phyloP scores from a whole-genome alignment of 1,140 invertebrate genomes.

The Druon quercuslanigerum region DNA sequence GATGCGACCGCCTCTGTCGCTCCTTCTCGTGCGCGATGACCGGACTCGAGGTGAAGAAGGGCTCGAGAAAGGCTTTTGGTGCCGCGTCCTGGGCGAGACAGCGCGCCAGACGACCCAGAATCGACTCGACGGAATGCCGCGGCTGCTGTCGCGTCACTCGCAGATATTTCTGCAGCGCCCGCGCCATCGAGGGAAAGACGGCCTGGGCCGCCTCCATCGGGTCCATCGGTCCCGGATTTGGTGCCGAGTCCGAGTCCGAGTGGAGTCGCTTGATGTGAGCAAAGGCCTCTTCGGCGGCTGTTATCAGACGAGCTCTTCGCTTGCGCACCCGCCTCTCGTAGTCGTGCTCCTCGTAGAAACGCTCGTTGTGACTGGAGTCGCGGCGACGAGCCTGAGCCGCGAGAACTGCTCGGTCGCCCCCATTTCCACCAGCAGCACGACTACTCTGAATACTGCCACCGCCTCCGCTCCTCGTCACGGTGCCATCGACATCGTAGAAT shows the following conservation, averaged over 20 bases:
- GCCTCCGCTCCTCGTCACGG: slow-evolving; percentile 73
- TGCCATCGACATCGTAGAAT: slow-evolving; percentile 96
- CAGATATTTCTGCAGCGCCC: slow-evolving; percentile 96
- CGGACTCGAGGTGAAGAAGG: slow-evolving; percentile 86
- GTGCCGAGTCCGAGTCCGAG: slow-evolving; percentile 77
- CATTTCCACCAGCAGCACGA: slow-evolving; percentile 79
- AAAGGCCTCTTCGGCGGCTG: slow-evolving; percentile 97
- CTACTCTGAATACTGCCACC: slow-evolving; percentile 80
- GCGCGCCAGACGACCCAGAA: slow-evolving; percentile 89
- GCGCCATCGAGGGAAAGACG: slow-evolving; percentile 96
- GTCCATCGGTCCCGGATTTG: slow-evolving; percentile 84
- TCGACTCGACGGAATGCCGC: slow-evolving; percentile 94
- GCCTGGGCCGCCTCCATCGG: slow-evolving; percentile 97
- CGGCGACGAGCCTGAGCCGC: slow-evolving; percentile 85
- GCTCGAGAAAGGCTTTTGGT: slow-evolving; percentile 94
- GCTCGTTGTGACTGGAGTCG: slow-evolving; percentile 94
- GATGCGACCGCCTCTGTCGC: slow-evolving; percentile 82
- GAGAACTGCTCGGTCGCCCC: slow-evolving; percentile 79
- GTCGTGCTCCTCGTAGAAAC: slow-evolving; percentile 98
- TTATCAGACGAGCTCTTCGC: slow-evolving; percentile 89
- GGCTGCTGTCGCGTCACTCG: slow-evolving; percentile 96
- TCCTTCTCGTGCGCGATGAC: slow-evolving; percentile 89
- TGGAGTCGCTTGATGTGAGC: slow-evolving; percentile 93
- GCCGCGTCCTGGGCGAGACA: slow-evolving; percentile 95
- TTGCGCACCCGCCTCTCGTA: slow-evolving; percentile 95